These are phyloP conservation scores for Macrotus californicus DNA, from an alignment of 2,113 vertebrate species.

Conservation along the genomic window DNA sequence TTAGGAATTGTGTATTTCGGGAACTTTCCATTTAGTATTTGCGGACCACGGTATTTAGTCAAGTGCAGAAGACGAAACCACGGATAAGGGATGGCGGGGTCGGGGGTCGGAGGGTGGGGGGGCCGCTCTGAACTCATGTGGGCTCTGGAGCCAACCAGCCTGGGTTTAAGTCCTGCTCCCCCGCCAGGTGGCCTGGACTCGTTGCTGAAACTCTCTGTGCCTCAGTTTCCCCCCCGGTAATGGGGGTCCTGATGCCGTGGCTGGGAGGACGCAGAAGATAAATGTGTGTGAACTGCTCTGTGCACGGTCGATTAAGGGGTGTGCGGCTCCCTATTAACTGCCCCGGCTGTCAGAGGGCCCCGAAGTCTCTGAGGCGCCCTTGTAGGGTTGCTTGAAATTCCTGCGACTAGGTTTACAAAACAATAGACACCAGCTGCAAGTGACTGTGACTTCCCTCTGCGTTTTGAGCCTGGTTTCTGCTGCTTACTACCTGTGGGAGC, in stretches of 20 bases:
- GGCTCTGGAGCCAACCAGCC: neutral
- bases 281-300: neutral
- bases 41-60: neutral
- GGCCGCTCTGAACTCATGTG: neutral
- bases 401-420: neutral
- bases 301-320: too few relatives aligned
- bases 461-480: neutral
- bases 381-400: neutral
- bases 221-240: too few relatives aligned
- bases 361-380: neutral
- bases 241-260: neutral
- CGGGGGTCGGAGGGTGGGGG: neutral
- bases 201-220: neutral
- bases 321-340: neutral
- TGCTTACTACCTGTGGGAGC: too few relatives aligned
- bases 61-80: neutral
- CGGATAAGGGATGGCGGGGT: neutral
- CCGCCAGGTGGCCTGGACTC: neutral
- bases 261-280: neutral
- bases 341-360: neutral
- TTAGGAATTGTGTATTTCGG: neutral
- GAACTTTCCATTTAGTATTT: neutral
- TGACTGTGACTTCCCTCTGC: neutral
- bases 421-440: neutral
- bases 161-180: neutral